Conservation (phyloP, 2,888 invertebrate genomes). For the Lottia gigantea region DNA sequence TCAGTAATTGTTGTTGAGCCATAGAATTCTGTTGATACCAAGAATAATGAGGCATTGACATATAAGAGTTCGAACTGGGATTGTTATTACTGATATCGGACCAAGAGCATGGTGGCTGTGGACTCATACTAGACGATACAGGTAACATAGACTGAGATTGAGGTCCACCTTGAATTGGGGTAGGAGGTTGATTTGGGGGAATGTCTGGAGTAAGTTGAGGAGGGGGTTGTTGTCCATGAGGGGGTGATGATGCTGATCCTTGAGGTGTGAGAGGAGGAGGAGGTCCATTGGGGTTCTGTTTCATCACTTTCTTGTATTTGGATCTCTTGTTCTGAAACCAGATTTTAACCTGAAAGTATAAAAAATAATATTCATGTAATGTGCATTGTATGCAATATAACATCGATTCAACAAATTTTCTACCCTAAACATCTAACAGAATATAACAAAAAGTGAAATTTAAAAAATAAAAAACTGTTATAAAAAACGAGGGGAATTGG, state of each 20-base stretch:
- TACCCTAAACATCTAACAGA: no score
- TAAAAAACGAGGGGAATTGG: no score
- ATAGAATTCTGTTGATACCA: conserved; percentile 50
- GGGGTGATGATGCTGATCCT: conserved; percentile 45
- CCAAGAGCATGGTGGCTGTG: conserved; percentile 47
- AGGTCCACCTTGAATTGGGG: conserved; percentile 33
- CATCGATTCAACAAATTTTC: no score
- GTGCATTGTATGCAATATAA: no score
- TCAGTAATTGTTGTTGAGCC: conserved; percentile 43
- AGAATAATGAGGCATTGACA: conserved; percentile 46
- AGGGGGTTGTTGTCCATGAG: conserved; percentile 39
- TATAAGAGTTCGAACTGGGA: conserved; percentile 43
- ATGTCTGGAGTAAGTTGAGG: conserved; percentile 36
- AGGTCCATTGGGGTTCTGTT: conserved; percentile 40
- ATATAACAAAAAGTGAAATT: no score
- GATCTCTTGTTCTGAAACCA: conserved; percentile 56
- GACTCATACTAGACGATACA: conserved; percentile 48
- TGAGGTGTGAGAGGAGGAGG: conserved; percentile 28
- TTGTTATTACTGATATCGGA: conserved; percentile 42
- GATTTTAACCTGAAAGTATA: conserved; percentile 49
- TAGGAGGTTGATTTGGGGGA: conserved; percentile 33
- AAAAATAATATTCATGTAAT: not conserved
- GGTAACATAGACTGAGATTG: conserved; percentile 35
- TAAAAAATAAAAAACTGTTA: no score
- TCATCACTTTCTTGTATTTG: conserved; percentile 56